These are phyloP conservation scores for Pachyramphus minor DNA, from an alignment of 2,113 vertebrate species.

Conservation along the genomic window DNA sequence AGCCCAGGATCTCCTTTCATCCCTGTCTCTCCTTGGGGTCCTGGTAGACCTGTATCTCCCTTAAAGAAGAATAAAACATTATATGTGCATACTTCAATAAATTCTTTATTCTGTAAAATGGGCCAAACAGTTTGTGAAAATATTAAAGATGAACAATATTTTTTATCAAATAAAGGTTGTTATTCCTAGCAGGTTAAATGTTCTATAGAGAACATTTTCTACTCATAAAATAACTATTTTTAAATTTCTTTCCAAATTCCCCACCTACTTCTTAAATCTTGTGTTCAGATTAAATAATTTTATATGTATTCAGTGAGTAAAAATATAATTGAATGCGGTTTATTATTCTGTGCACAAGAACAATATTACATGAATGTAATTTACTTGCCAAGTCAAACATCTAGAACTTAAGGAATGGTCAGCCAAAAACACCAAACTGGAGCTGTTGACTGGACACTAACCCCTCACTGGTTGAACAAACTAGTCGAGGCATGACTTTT, in stretches of 20 bases:
- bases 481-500: neutral
- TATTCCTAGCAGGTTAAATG: neutral
- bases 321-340: neutral
- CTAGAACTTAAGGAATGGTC: neutral
- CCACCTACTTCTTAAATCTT: neutral
- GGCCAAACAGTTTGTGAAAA: neutral
- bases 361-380: neutral
- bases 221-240: neutral
- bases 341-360: neutral
- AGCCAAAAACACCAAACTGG: neutral
- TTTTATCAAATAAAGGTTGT: neutral
- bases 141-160: neutral
- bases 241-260: neutral
- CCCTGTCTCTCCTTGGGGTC: slow-evolving; percentile 48
- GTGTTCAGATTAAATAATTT: neutral
- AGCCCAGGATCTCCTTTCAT: slow-evolving; percentile 30
- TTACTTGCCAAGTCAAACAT: neutral
- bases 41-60: slow-evolving; percentile 58
- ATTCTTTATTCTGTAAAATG: neutral
- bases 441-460: neutral
- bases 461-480: neutral
- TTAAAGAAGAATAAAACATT: slow-evolving; percentile 18
- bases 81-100: neutral
- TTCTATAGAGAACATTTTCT: neutral
- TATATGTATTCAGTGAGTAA: neutral